phyloP scores from a whole-genome alignment of 1,140 invertebrate genomes.

The Yoshiicerus persimilis region DNA sequence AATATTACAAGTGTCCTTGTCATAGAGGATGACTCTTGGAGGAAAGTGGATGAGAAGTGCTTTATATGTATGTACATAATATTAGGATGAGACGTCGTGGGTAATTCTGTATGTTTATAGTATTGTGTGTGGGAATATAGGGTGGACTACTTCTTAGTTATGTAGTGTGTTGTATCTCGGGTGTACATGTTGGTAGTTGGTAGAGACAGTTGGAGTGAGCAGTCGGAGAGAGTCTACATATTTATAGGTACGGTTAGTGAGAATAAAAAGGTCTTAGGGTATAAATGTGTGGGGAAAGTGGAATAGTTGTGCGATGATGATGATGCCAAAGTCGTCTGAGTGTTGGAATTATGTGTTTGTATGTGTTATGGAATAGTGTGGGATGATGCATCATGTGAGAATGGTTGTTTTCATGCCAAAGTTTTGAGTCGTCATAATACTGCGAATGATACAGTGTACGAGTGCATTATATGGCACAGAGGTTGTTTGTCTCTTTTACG shows the following conservation, averaged over 20 bases:
- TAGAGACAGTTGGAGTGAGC: background rate
- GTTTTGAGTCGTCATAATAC: slow-evolving; percentile 37
- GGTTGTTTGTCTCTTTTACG: slow-evolving; percentile 44
- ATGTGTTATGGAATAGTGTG: background rate
- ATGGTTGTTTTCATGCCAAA: slow-evolving; percentile 41
- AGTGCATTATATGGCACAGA: slow-evolving; percentile 12
- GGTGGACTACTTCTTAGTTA: too few species aligned
- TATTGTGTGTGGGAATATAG: too few species aligned
- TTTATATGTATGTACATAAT: background rate
- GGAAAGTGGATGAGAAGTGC: background rate
- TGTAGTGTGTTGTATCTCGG: too few species aligned
- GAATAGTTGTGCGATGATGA: background rate
- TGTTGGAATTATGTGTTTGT: slow-evolving; percentile 8
- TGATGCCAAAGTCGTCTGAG: background rate
- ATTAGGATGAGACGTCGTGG: background rate
- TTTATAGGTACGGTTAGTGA: too few species aligned
- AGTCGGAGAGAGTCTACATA: background rate
- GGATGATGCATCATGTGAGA: slow-evolving; percentile 6
- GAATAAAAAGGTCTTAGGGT: too few species aligned
- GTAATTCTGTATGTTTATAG: too few species aligned
- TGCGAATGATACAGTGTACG: slow-evolving; percentile 28
- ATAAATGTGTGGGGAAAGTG: background rate
- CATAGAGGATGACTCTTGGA: background rate
- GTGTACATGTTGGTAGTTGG: too few species aligned
- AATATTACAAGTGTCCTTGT: background rate